Conservation (phyloP, 2,888 invertebrate genomes). For the Drosophila paramelanica region DNA sequence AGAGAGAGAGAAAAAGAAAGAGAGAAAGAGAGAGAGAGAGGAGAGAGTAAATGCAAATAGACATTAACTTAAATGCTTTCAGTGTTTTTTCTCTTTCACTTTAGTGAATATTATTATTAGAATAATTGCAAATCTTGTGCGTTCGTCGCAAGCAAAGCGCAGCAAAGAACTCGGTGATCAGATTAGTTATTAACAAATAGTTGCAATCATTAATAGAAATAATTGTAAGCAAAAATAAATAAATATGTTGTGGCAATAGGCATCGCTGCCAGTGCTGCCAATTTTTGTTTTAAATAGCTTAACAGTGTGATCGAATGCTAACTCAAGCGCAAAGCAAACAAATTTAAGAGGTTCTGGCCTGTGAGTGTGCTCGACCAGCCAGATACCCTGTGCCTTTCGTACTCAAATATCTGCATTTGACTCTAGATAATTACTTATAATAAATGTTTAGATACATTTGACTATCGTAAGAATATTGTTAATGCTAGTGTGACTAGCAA, state of each 20-base stretch:
- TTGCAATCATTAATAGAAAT: slow-evolving; percentile 2
- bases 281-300: not conserved
- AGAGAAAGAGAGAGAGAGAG: not conserved
- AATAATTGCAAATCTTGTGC: slow-evolving; percentile 55
- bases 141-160: slow-evolving; percentile 60
- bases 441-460: too few relatives aligned
- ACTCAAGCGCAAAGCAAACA: not conserved
- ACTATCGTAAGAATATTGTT: too few relatives aligned
- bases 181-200: slow-evolving; percentile 12
- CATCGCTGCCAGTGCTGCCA: slow-evolving; percentile 12
- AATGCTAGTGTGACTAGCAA: not conserved
- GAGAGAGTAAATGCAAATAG: slow-evolving; percentile 17
- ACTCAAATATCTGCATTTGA: not conserved
- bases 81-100: slow-evolving; percentile 3
- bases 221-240: not conserved
- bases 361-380: not conserved
- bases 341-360: not conserved
- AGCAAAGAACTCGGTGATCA: slow-evolving; percentile 57
- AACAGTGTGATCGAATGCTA: slow-evolving; percentile 22
- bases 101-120: slow-evolving; percentile 26
- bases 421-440: not conserved
- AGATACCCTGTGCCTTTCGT: too few relatives aligned
- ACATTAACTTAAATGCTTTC: slow-evolving; percentile 34
- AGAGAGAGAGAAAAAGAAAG: not conserved
- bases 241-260: not conserved